These are phyloP conservation scores for Calephelis nemesis DNA, from an alignment of 1,140 invertebrate species.

Conservation along the genomic window DNA sequence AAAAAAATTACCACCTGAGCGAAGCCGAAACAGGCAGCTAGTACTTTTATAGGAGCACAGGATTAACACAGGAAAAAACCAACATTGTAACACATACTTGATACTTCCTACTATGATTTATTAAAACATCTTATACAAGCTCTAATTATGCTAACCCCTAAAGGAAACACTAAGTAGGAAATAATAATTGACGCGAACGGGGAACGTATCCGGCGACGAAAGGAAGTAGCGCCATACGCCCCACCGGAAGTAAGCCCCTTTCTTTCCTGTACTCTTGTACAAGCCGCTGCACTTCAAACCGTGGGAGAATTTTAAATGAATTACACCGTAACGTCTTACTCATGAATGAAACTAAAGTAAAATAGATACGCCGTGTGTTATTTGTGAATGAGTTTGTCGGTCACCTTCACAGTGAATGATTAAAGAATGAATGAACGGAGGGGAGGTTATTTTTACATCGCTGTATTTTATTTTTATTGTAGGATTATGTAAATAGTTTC, in stretches of 20 bases:
- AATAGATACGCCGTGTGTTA: slow-evolving; percentile 21
- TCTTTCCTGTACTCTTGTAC: slow-evolving; percentile 49
- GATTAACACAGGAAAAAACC: too few relatives aligned
- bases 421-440: slow-evolving; percentile 37
- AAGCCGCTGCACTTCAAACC: slow-evolving; percentile 49
- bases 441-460: slow-evolving; percentile 48
- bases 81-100: too few relatives aligned
- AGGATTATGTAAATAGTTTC: slow-evolving; percentile 34
- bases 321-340: slow-evolving; percentile 45
- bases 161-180: slow-evolving; percentile 68
- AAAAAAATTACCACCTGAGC: too few relatives aligned
- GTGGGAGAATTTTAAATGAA: slow-evolving; percentile 51
- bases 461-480: slow-evolving; percentile 43
- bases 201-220: slow-evolving; percentile 56
- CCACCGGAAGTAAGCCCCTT: slow-evolving; percentile 62
- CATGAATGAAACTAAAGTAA: slow-evolving; percentile 61
- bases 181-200: slow-evolving; percentile 66
- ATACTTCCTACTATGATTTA: too few relatives aligned
- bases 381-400: slow-evolving; percentile 19
- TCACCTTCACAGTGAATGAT: slow-evolving; percentile 27
- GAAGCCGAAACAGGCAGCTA: too few relatives aligned
- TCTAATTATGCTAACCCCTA: slow-evolving; percentile 46
- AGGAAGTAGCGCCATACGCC: slow-evolving; percentile 59
- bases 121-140: slow-evolving; percentile 32
- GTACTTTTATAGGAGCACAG: too few relatives aligned